Evolutionary conservation across 2,888 invertebrate species (phyloP).

Genomic region (Beris chalybata): DNA sequence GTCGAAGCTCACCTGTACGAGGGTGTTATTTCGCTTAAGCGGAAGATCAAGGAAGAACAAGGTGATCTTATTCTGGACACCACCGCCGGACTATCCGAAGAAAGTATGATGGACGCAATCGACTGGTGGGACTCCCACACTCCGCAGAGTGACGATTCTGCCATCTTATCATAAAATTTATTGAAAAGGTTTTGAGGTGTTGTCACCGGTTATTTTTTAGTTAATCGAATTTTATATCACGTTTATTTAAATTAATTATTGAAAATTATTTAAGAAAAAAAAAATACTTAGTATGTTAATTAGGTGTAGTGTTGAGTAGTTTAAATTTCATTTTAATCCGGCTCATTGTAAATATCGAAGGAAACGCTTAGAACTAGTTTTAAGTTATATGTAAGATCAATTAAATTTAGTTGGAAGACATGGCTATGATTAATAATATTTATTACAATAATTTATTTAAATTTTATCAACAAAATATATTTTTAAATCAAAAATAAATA

Average conservation of each 20-base stretch:
- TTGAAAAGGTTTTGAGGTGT: background rate
- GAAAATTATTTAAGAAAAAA: no score
- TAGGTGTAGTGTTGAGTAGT: background rate
- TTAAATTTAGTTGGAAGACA: constrained; percentile 17
- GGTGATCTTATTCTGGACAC: constrained; percentile 49
- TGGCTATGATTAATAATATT: constrained; percentile 28
- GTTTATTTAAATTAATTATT: no score
- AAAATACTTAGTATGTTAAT: background rate
- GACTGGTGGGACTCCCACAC: constrained; percentile 61
- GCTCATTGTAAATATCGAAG: background rate
- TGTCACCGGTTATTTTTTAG: no score
- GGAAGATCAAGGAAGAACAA: constrained; percentile 46
- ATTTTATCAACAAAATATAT: constrained; percentile 27
- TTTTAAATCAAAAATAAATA: background rate
- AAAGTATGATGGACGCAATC: constrained; percentile 60
- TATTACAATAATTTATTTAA: constrained; percentile 25
- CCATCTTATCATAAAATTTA: constrained; percentile 14
- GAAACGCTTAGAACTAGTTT: constrained; percentile 26
- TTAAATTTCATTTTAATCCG: background rate
- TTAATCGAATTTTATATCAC: no score
- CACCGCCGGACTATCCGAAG: constrained; percentile 54
- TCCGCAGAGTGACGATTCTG: constrained; percentile 50
- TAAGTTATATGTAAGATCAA: background rate
- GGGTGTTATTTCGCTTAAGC: constrained; percentile 32
- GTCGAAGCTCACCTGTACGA: constrained; percentile 35